phyloP scores from a whole-genome alignment of 2,113 vertebrate species.

The Mirounga angustirostris region DNA sequence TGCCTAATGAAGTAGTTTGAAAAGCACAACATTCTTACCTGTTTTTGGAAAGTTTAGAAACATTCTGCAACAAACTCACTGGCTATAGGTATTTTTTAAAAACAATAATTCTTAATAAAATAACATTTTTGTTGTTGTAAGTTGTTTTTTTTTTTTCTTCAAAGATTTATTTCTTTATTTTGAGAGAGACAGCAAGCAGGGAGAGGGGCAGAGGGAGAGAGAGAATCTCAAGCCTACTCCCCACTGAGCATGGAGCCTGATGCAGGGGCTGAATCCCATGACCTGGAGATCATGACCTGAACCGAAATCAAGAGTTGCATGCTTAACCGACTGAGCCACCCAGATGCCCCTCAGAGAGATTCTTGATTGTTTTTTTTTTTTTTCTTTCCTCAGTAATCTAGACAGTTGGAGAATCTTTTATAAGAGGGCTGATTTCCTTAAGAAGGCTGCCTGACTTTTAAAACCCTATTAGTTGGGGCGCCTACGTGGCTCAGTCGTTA shows the following conservation, averaged over 20 bases:
- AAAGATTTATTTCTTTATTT: not conserved
- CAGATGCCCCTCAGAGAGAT: not conserved
- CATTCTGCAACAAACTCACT: slow-evolving; percentile 7
- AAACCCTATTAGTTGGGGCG: not conserved
- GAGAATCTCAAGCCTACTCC: not conserved
- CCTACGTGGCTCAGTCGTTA: no score
- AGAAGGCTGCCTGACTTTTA: not conserved
- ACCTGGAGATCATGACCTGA: not conserved
- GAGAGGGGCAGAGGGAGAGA: not conserved
- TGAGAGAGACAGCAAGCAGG: not conserved
- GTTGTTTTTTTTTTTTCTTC: slow-evolving; percentile 35
- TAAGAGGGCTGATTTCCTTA: slow-evolving; percentile 34
- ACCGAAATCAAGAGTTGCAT: not conserved
- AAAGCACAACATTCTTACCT: slow-evolving; percentile 52
- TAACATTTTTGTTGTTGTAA: slow-evolving; percentile 25
- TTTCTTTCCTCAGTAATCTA: slow-evolving; percentile 18
- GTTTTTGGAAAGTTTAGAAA: slow-evolving; percentile 49
- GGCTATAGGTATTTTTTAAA: not conserved
- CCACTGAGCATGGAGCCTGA: not conserved
- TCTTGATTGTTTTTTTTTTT: not conserved
- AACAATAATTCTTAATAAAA: slow-evolving; percentile 22
- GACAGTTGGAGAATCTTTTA: slow-evolving; percentile 3
- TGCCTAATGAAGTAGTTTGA: slow-evolving; percentile 17
- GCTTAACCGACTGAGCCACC: not conserved
- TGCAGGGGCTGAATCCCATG: not conserved